Evolutionary conservation across 2,113 vertebrate species (phyloP).

Genomic region (Chionodraco myersi): DNA sequence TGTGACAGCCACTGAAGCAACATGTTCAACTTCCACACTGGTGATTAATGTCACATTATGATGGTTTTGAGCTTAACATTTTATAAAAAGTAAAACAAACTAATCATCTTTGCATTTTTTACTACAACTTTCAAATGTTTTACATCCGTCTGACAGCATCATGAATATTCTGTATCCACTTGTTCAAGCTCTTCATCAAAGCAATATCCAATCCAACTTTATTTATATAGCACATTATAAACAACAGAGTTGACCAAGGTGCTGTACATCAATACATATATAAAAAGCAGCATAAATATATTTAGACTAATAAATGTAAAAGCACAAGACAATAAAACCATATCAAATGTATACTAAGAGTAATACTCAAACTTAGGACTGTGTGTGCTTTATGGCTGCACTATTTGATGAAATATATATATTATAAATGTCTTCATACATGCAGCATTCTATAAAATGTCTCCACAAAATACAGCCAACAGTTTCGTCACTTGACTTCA

Average conservation of each 20-base stretch:
- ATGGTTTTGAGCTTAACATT: slow-evolving; percentile 17
- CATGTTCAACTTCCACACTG: slow-evolving; percentile 10
- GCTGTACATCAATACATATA: no score
- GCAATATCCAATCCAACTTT: neutral
- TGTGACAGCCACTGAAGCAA: slow-evolving; percentile 33
- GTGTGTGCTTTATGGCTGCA: neutral
- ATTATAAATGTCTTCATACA: neutral
- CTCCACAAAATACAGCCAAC: neutral
- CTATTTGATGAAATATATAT: neutral
- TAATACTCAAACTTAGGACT: slow-evolving; percentile 2
- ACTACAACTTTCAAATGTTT: slow-evolving; percentile 24
- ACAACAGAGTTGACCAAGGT: no score
- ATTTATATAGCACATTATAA: no score
- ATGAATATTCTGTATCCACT: neutral
- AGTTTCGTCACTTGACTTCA: neutral
- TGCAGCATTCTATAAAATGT: neutral
- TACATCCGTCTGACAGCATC: slow-evolving; percentile 7
- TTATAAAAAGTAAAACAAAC: slow-evolving; percentile 10
- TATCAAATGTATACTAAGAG: neutral
- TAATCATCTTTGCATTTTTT: slow-evolving; percentile 10
- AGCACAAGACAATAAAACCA: no score
- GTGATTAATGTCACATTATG: slow-evolving; percentile 46
- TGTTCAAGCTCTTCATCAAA: neutral
- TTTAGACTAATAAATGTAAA: no score
- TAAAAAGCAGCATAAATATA: no score